Evolutionary conservation across 2,888 invertebrate species (phyloP), one percentile per base, ranked within the genome.

Genomic region (Orthosia incerta): DNA sequence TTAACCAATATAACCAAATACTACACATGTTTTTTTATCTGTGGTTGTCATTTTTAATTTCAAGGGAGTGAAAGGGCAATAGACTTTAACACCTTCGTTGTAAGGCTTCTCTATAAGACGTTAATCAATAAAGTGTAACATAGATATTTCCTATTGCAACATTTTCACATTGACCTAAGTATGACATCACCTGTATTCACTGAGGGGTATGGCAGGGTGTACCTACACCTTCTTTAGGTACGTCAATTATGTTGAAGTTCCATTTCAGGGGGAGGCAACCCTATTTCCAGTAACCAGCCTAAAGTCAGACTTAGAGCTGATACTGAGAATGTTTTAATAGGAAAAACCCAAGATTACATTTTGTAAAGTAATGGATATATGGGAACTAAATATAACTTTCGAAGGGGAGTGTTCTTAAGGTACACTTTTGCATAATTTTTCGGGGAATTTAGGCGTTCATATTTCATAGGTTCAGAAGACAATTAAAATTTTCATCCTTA

Each of bases 51-150:
- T 68, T 59, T 59, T 46, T 39, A 59, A 48, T 68, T 23, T 39
- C 31, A 59, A 60, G 26, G 15, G 39, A 60, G n/a, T 15, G 51
- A 68, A 15, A 76, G 23, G 39, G 39, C 51, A 76, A 68, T 53
- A 59, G 4, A 48, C 51, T 46, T 51, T 67, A 76, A 76, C 45
- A 67, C 67, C 20, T 56, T 20, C 55, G 51, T 5, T n/a, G 1
- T 50, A 67, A 4, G 76, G 50, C 13, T 74, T 50, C 56, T 15
- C 15, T 50, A 11, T 15, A 45, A 26, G 65, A 39, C 55, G n/a
- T 48, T 45, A 48, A 26, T 73, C 18, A 56, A 26, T 26, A 55
- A 20, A 20, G 18, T 16, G 15, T 64, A 7, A 26, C 39, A 39
- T 39, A 39, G 39, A 9, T 45, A n/a, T 39, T 31, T 60, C 3